phyloP scores from a whole-genome alignment of 2,797 vertebrate species.

The Megalops cyprinoides region DNA sequence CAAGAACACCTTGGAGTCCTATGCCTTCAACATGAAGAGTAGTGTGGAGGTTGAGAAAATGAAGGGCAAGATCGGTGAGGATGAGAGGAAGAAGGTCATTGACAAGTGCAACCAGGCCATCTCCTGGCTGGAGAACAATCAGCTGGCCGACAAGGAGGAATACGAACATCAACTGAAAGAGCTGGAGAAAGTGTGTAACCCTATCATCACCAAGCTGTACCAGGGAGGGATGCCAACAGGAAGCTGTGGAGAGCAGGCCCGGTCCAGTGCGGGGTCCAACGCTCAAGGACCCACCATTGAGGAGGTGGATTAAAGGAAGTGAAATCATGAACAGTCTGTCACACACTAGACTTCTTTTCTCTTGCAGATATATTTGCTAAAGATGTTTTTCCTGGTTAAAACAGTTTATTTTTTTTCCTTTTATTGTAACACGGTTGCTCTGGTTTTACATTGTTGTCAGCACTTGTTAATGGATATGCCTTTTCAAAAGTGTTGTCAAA shows the following conservation, averaged over 20 bases:
- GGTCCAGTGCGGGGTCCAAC: not conserved
- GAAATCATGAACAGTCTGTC: no score
- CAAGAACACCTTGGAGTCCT: slow-evolving; percentile 50
- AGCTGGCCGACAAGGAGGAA: slow-evolving; percentile 39
- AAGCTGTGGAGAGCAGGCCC: slow-evolving; percentile 3
- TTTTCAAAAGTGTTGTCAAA: no score
- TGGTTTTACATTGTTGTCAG: no score
- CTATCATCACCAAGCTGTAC: slow-evolving; percentile 43
- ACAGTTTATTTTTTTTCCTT: not conserved
- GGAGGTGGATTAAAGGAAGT: slow-evolving; percentile 14
- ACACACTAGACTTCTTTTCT: no score
- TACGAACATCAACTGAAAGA: slow-evolving; percentile 46
- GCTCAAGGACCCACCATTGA: slow-evolving; percentile 19
- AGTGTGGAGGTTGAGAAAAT: slow-evolving; percentile 41
- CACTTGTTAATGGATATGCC: no score
- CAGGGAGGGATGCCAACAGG: slow-evolving; percentile 23
- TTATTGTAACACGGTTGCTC: not conserved
- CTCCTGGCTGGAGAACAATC: slow-evolving; percentile 75
- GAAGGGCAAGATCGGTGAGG: slow-evolving; percentile 39
- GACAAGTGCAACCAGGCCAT: slow-evolving; percentile 50
- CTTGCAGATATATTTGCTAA: no score
- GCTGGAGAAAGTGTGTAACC: slow-evolving; percentile 39
- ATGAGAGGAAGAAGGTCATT: slow-evolving; percentile 37
- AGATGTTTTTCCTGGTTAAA: no score
- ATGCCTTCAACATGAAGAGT: slow-evolving; percentile 46